A percentile compares a stretch with the other conserved stretches of the same genome.
Evolutionary conservation across 2,113 vertebrate species (phyloP).

Genomic region (Vidua macroura): DNA sequence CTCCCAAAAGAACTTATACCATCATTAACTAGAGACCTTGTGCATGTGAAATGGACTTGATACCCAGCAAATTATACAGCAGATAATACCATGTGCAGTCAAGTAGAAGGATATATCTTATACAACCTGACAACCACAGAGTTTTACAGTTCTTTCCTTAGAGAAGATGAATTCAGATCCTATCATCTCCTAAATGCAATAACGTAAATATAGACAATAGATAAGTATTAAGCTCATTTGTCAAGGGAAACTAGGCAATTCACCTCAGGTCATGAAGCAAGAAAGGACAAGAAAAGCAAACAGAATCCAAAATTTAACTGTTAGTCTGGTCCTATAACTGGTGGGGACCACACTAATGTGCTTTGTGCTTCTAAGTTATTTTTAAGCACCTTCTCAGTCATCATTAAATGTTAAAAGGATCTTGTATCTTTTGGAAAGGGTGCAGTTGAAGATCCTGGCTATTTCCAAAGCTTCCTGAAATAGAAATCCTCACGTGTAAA

Average conservation of each 20-base stretch:
- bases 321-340: neutral
- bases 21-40: neutral
- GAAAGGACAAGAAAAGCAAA: neutral
- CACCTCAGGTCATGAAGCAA: conserved; percentile 10
- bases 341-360: neutral
- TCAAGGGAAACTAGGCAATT: conserved; percentile 11
- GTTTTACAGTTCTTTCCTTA: conserved; percentile 18
- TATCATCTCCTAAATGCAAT: conserved; percentile 11
- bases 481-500: conserved; percentile 63
- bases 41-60: conserved; percentile 19
- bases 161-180: conserved; percentile 22
- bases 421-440: conserved; percentile 55
- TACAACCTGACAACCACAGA: neutral
- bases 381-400: conserved; percentile 55
- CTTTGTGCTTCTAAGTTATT: conserved; percentile 41
- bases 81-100: conserved; percentile 5
- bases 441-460: conserved; percentile 39
- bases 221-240: conserved; percentile 33
- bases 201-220: conserved; percentile 36
- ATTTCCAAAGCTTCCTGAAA: conserved; percentile 56
- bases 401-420: conserved; percentile 66
- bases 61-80: neutral
- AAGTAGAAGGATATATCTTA: conserved; percentile 31
- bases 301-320: neutral
- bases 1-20: neutral